Conservation (phyloP, 2,888 invertebrate genomes). For the Nebria salina region DNA sequence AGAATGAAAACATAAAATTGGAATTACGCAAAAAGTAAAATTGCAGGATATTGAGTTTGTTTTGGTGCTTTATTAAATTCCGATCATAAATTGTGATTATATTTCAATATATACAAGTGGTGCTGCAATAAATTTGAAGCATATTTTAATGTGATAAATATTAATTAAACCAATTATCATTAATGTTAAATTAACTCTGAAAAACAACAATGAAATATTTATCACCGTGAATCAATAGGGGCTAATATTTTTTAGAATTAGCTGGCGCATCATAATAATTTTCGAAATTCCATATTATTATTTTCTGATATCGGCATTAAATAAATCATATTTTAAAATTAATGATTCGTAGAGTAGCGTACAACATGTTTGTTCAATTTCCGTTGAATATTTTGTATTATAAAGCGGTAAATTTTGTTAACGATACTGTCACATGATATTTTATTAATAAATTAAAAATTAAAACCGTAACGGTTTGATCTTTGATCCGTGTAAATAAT, state of each 20-base stretch:
- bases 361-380: slow-evolving; percentile 16
- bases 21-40: too few relatives aligned
- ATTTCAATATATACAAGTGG: background rate
- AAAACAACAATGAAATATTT: background rate
- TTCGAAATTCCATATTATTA: background rate
- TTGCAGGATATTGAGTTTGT: too few relatives aligned
- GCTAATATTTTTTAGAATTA: background rate
- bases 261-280: background rate
- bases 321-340: slow-evolving; percentile 18
- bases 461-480: background rate
- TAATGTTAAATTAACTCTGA: slow-evolving; percentile 1
- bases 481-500: slow-evolving; percentile 3
- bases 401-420: slow-evolving; percentile 12
- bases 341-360: slow-evolving; percentile 8
- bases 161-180: background rate
- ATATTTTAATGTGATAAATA: background rate
- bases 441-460: slow-evolving; percentile 17
- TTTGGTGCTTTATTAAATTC: background rate
- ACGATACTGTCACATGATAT: background rate
- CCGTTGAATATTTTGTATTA: slow-evolving; percentile 19
- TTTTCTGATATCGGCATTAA: slow-evolving; percentile 1
- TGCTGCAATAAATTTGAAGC: background rate
- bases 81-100: background rate
- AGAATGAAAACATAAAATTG: too few relatives aligned
- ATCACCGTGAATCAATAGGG: background rate